Conservation (phyloP, 92 coral and sea anemone species). For the Pocillopora meandrina region DNA sequence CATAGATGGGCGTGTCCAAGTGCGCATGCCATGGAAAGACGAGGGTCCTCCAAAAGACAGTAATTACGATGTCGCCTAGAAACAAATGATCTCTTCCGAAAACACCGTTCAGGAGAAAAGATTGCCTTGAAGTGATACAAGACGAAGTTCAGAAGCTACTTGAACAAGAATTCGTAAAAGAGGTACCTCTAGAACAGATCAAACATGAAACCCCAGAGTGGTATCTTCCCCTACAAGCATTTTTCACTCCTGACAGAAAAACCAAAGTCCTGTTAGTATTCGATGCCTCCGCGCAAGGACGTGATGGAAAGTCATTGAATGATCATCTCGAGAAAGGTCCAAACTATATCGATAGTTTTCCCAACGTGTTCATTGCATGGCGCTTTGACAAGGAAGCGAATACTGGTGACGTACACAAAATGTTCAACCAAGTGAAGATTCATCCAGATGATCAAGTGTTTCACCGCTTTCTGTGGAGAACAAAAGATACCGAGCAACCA, state of each 20-base stretch:
- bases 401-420: slow-evolving; percentile 54
- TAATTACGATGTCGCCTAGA: slow-evolving; percentile 64
- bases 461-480: slow-evolving; percentile 71
- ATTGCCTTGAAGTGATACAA: slow-evolving; percentile 49
- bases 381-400: slow-evolving; percentile 66
- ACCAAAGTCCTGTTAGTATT: slow-evolving; percentile 58
- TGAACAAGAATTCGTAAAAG: slow-evolving; percentile 58
- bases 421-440: slow-evolving; percentile 65
- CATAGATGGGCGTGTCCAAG: slow-evolving; percentile 55
- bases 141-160: slow-evolving; percentile 63
- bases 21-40: slow-evolving; percentile 66
- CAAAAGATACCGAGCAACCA: slow-evolving; percentile 29
- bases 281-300: slow-evolving; percentile 56
- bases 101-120: slow-evolving; percentile 58
- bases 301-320: slow-evolving; percentile 46
- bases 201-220: slow-evolving; percentile 59
- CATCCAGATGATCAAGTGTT: slow-evolving; percentile 71
- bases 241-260: slow-evolving; percentile 60
- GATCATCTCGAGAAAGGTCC: slow-evolving; percentile 60
- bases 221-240: slow-evolving; percentile 63
- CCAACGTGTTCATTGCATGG: slow-evolving; percentile 61
- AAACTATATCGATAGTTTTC: slow-evolving; percentile 51
- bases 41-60: slow-evolving; percentile 64
- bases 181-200: slow-evolving; percentile 34
- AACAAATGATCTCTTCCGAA: slow-evolving; percentile 61